Conservation (phyloP, 1,140 invertebrate genomes). For the Drosophila ananassae region DNA sequence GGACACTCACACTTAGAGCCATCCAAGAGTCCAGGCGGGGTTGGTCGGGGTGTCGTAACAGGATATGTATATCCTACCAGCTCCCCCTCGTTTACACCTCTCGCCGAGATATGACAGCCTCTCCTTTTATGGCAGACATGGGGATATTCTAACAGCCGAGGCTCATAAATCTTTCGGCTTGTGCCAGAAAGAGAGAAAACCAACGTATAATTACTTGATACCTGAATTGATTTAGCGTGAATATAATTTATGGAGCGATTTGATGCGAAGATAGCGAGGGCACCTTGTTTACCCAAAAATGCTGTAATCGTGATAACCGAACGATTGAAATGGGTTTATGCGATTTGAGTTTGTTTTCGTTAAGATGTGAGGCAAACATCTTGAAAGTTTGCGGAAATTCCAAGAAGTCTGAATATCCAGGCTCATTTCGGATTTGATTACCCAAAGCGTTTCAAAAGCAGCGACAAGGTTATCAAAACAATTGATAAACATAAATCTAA, state of each 20-base stretch:
- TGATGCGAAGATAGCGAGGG: conserved; percentile 9
- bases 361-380: not conserved
- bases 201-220: conserved; percentile 56
- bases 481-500: conserved; percentile 51
- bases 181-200: conserved; percentile 16
- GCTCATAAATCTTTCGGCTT: conserved; percentile 42
- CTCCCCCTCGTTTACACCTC: conserved; percentile 20
- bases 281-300: not conserved
- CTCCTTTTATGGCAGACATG: conserved; percentile 33
- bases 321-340: conserved; percentile 11
- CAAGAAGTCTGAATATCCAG: not conserved
- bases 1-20: conserved; percentile 8
- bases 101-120: conserved; percentile 34
- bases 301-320: not conserved
- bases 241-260: conserved; percentile 44
- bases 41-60: conserved; percentile 45
- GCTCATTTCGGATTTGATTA: conserved; percentile 9
- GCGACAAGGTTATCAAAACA: conserved; percentile 57
- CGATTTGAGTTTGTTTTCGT: not conserved
- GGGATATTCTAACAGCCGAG: conserved; percentile 32
- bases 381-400: not conserved
- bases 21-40: conserved; percentile 4
- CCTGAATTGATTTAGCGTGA: conserved; percentile 45
- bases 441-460: conserved; percentile 18
- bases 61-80: conserved; percentile 40